Evolutionary conservation across 2,113 vertebrate genomes (phyloP), one percentile per base, ranked within the genome.

Genomic region (Nettapus auritus): DNA sequence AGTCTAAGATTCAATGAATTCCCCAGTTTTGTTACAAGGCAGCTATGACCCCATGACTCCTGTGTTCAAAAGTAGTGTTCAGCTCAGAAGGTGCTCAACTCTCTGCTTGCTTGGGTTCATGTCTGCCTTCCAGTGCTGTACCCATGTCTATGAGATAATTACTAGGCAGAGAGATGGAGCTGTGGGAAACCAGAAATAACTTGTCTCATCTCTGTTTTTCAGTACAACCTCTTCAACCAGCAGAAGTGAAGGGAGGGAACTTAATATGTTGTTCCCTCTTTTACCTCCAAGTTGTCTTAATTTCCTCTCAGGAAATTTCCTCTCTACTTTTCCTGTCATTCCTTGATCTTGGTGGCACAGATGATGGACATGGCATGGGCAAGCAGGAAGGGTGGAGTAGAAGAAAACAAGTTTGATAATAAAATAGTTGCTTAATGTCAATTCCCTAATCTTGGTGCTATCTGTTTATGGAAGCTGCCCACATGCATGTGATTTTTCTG

Each of bases 391-490:
- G 18, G 22, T 19, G 29, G 53, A 91, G 42, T 8, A 78, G 52
- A 86, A 68, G 75, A 62, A 25, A 17, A 83, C 23, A 75, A 46
- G 14, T 20, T 9, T 5, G 3, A 4, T n/a, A 74, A 53, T 86
- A 44, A 80, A 90, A 81, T 19, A 67, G 52, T 40, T 86, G 10
- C 36, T 89, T 78, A 50, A 48, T 60, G 67, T 31, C 21, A 6
- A 19, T 53, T 91, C 63, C 19, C 19, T 74, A 63, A 71, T 82
- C 67, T 66, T 80, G 17, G 17, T 74, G 20, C 19, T 50, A 19
- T 50, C 46, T 81, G 18, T 77, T 94, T 86, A 88, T 74, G 28
- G 68, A 90, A 92, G 77, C 68, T 52, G 23, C 48, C 76, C 46
- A 86, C 59, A 55, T 5, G 18, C 62, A 69, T 56, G 55, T 82